phyloP scores from a whole-genome alignment of 2,113 vertebrate genomes.

The Capra hircus region DNA sequence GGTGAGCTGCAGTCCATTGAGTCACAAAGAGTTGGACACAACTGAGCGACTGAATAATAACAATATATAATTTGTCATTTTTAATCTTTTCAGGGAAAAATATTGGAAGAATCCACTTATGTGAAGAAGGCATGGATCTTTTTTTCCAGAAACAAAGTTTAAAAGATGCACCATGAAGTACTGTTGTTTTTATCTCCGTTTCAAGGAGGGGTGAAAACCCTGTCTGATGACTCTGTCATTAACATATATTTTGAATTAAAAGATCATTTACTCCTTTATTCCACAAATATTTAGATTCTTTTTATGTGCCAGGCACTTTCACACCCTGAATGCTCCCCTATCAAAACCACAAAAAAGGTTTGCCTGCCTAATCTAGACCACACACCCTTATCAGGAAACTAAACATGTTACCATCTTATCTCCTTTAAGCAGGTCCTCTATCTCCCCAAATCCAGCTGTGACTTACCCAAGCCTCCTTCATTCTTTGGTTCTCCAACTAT shows the following conservation, averaged over 20 bases:
- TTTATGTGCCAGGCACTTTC: not conserved
- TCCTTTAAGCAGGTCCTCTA: not conserved
- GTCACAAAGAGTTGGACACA: not conserved
- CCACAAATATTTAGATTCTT: not conserved
- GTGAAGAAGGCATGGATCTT: not conserved
- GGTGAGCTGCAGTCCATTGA: too few relatives aligned
- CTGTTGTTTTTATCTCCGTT: not conserved
- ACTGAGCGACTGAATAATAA: not conserved
- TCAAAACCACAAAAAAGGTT: not conserved
- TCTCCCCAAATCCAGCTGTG: not conserved
- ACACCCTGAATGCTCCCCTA: not conserved
- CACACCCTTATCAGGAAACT: not conserved
- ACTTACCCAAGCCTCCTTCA: not conserved
- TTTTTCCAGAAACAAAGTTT: not conserved
- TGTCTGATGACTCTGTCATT: not conserved
- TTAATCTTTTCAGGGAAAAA: not conserved
- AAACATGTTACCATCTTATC: not conserved
- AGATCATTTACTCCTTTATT: not conserved
- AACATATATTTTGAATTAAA: slow-evolving; percentile 9
- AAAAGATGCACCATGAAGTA: not conserved
- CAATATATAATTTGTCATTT: not conserved
- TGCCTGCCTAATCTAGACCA: not conserved
- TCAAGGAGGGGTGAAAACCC: not conserved
- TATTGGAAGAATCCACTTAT: not conserved
- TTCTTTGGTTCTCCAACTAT: not conserved